Evolutionary conservation across 2,113 vertebrate genomes (phyloP), one percentile per base, ranked within the genome.

Genomic region (Misgurnus anguillicaudatus): DNA sequence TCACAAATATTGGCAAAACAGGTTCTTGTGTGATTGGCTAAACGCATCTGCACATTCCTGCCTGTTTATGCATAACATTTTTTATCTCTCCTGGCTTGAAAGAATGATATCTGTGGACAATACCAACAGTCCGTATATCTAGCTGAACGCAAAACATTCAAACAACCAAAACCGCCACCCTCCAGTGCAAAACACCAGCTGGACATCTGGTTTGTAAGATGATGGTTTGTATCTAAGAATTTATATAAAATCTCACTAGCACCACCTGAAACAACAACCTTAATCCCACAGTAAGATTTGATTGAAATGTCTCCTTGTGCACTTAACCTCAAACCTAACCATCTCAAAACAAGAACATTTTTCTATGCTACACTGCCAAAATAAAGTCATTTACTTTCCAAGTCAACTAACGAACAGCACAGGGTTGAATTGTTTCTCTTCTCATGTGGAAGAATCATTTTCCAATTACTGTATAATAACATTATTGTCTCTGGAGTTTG

Each of bases 41-140:
- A 75, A 77, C 75, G 47, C 17, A 53, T 75, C 73, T 62, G 55
- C 24, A 93, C 91, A 92, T 92, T 92, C 90, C 89, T 91, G 66
- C 85, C 88, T 90, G 90, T 91, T 88, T 87, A 83, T 83, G 87
- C 83, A 84, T 87, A 78, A 45, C 47, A 47, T 78, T 16, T 79
- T 82, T 78, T 83, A 31, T 80, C 78, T 83, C 81, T 78, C 78
- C 81, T 21, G 53, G 24, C 19, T 80, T 73, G 60, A 57, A 17
- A 55, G 4, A 78, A 58, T 57, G 5, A 58, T 67, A 21, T 83
- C 77, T 47, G 68, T 83, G 80, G 85, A 85, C 75, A 82, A 76
- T n/a, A 63, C 79, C 76, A 65, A 36, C 69, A 42, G 51, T 58
- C 51, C 7, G 31, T 51, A 19, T 39, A 41, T 71, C 65, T 61